Base-by-base conservation (phyloP, 1,140 invertebrate species). In the Piezodorus guildinii region DNA sequence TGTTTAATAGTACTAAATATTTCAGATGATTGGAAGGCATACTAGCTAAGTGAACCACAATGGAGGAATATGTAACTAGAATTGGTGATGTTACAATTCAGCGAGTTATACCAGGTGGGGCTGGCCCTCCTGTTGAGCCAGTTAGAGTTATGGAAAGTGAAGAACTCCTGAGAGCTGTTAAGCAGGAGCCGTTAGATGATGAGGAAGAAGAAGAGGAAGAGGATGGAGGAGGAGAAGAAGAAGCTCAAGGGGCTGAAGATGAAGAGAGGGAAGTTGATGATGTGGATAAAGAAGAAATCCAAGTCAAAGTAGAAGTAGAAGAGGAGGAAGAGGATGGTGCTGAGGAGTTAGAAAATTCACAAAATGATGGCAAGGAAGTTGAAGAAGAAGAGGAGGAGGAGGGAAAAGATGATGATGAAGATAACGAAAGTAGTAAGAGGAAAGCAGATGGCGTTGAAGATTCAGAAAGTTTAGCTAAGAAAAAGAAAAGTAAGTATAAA, bases 21-120 rank as follows among this genome's bases (percentile, higher is more conserved):
- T 39, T 39, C 34, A 39, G 34, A 39, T 39, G 34, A 39, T 39
- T 39, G 34, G 34, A 39, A 39, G 34, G 34, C 12, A 8, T 10
- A 12, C 9, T 39, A 39, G 34, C 34, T 39, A 39, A 39, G 34
- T 39, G 9, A 10, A 39, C 12, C 34, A 60, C 16, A 45, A 72
- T 71, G 70, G 71, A 72, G 62, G 68, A 64, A 19, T 71, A 69
- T 66, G 76, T 79, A 56, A 76, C 76, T 39, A 72, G 76, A 62
- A 77, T 78, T 66, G 78, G 77, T 64, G 77, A 79, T 71, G 77
- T 79, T 65, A 79, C 76, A n/a, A 77, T 79, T 63, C 77, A 80
- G 68, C 71, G 76, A 30, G 76, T 78, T 60, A 30, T 71, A 71
- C 60, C 68, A 65, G 61, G 71, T 67, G 58, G 66, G 68, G 67